These are phyloP conservation scores for Cladorhizidae sp. DNA, from an alignment of 37 sponge, comb jelly and placozoan species.

Conservation along the genomic window DNA sequence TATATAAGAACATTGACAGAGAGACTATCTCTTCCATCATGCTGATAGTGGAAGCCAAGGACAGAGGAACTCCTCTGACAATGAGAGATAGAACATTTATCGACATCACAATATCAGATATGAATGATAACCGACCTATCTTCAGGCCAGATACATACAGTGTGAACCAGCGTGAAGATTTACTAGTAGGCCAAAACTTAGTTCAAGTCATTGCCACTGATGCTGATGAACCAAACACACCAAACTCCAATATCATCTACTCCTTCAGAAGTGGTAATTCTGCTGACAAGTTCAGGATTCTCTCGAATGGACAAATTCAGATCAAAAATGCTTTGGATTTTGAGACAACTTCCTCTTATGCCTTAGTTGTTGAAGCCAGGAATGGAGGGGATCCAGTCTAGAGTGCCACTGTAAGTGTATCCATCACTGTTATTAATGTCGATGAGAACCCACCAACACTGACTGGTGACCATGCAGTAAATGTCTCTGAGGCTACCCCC, in stretches of 20 bases:
- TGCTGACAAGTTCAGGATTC: neutral
- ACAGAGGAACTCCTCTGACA: conserved; percentile 11
- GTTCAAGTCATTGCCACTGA: conserved; percentile 50
- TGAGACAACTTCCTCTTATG: conserved; percentile 27
- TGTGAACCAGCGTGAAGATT: conserved; percentile 33
- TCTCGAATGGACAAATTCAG: neutral
- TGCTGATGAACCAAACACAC: conserved; percentile 40
- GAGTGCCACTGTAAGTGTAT: conserved; percentile 18
- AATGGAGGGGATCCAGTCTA: conserved; percentile 33
- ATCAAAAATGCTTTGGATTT: conserved; percentile 20
- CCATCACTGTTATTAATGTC: conserved; percentile 63
- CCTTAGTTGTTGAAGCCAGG: conserved; percentile 16
- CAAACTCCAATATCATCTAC: conserved; percentile 42
- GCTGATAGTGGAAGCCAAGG: conserved; percentile 35
- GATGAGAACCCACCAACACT: conserved; percentile 67
- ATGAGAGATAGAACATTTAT: neutral
- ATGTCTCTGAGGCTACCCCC: conserved; percentile 44
- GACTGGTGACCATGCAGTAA: conserved; percentile 13
- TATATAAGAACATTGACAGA: conserved; percentile 33
- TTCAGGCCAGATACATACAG: conserved; percentile 38
- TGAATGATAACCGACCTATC: conserved; percentile 79
- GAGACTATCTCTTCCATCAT: conserved; percentile 10
- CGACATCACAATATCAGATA: conserved; percentile 55
- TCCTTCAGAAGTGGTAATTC: conserved; percentile 7
- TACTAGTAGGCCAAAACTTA: neutral